Conservation (phyloP, 2,113 vertebrate species). For the Pseudorhombus dupliciocellatus region DNA sequence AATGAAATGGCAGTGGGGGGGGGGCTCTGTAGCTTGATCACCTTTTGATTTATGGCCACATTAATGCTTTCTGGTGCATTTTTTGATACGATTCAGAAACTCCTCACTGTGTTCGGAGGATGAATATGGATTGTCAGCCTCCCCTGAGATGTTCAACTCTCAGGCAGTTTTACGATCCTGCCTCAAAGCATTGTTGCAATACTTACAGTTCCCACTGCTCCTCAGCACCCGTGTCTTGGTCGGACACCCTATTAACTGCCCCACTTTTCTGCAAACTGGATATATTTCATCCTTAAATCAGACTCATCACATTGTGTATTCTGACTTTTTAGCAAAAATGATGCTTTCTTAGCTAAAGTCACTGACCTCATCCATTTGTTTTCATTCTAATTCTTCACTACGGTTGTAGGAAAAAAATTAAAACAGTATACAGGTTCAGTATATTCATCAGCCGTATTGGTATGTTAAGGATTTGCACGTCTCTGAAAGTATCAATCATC, state of each 20-base stretch:
- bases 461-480: conserved; percentile 60
- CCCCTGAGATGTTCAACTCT: conserved; percentile 34
- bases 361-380: conserved; percentile 27
- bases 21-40: neutral
- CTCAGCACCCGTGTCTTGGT: conserved; percentile 43
- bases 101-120: conserved; percentile 18
- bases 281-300: conserved; percentile 31
- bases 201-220: conserved; percentile 48
- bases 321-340: conserved; percentile 14
- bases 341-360: conserved; percentile 11
- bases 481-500: conserved; percentile 66
- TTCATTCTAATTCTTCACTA: conserved; percentile 3
- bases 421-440: too few relatives aligned
- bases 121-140: conserved; percentile 38
- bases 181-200: conserved; percentile 63
- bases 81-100: conserved; percentile 38
- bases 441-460: conserved; percentile 50
- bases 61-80: conserved; percentile 30
- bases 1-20: neutral
- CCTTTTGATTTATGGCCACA: conserved; percentile 14
- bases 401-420: conserved; percentile 5
- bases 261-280: conserved; percentile 19
- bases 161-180: conserved; percentile 71
- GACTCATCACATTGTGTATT: conserved; percentile 41
- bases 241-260: conserved; percentile 42